phyloP scores from a whole-genome alignment of 2,797 vertebrate genomes.

The Mormyrops attenuatus region DNA sequence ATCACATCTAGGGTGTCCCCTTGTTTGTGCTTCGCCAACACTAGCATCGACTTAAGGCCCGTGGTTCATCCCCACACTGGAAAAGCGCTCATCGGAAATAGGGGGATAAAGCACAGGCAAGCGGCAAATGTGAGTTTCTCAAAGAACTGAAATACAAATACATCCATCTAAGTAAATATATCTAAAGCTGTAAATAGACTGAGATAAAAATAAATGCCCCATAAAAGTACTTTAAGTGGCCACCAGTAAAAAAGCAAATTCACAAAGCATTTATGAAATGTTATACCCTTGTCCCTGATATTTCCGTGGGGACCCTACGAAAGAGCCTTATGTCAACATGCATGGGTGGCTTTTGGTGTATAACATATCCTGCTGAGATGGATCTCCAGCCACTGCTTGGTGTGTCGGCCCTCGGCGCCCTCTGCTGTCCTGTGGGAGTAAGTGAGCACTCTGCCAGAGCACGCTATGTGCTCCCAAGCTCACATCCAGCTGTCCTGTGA shows the following conservation, averaged over 20 bases:
- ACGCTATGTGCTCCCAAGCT: slow-evolving; percentile 21
- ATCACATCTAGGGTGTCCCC: not conserved
- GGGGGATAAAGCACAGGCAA: not conserved
- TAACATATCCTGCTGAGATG: not conserved
- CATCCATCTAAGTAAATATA: not conserved
- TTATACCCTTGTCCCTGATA: not conserved
- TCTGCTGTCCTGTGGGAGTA: slow-evolving; percentile 12
- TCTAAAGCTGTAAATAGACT: slow-evolving; percentile 9
- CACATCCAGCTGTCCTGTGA: slow-evolving; percentile 23
- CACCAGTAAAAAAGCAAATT: slow-evolving; percentile 2
- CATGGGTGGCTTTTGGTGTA: not conserved
- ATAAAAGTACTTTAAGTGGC: not conserved
- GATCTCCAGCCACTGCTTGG: slow-evolving; percentile 15
- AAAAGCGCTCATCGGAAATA: not conserved
- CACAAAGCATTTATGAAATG: not conserved
- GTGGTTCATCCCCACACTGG: not conserved
- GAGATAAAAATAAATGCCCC: slow-evolving; percentile 4
- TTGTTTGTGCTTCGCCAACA: not conserved
- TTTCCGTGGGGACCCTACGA: not conserved
- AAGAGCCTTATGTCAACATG: not conserved
- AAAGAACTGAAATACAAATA: not conserved
- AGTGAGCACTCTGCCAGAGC: slow-evolving; percentile 28
- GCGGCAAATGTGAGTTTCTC: not conserved
- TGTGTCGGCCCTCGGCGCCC: slow-evolving; percentile 14
- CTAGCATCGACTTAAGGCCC: not conserved